Conservation (phyloP, 2,888 invertebrate species). For the Campopleginae sp. region DNA sequence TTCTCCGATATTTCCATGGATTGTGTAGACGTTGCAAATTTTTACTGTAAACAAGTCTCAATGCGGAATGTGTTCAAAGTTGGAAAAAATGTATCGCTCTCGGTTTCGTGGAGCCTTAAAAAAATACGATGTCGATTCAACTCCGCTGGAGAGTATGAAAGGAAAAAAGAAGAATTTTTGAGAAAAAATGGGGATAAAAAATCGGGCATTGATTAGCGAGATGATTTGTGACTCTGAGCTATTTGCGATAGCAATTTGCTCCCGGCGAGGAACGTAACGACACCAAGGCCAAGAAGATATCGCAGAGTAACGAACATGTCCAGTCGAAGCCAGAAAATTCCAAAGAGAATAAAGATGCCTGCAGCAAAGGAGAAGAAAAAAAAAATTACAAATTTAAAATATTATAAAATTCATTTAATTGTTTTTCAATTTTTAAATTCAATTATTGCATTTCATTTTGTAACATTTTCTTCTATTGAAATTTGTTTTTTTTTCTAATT, state of each 20-base stretch:
- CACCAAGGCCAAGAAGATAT: slow-evolving; percentile 93
- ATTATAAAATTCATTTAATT: too few relatives aligned
- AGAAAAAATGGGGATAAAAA: slow-evolving; percentile 2
- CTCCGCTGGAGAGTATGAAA: background rate
- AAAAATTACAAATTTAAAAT: background rate
- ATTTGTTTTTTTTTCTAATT: too few relatives aligned
- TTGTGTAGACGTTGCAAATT: background rate
- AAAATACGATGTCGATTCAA: background rate
- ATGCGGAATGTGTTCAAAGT: background rate
- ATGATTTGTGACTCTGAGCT: slow-evolving; percentile 85
- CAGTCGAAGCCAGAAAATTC: slow-evolving; percentile 95
- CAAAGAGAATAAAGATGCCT: slow-evolving; percentile 95
- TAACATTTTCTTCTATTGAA: too few relatives aligned
- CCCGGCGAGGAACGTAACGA: slow-evolving; percentile 96
- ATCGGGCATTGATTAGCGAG: slow-evolving; percentile 69
- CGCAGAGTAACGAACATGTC: slow-evolving; percentile 98
- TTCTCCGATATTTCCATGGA: background rate
- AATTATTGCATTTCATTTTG: too few relatives aligned
- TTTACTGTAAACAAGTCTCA: background rate
- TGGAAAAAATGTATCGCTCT: background rate
- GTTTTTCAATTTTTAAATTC: too few relatives aligned
- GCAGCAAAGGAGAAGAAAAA: slow-evolving; percentile 71
- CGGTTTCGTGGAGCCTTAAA: background rate
- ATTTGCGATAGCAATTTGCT: slow-evolving; percentile 95
- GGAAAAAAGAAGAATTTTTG: background rate